Evolutionary conservation across 2,113 vertebrate species (phyloP).

Genomic region (Daphoenositta chrysoptera): DNA sequence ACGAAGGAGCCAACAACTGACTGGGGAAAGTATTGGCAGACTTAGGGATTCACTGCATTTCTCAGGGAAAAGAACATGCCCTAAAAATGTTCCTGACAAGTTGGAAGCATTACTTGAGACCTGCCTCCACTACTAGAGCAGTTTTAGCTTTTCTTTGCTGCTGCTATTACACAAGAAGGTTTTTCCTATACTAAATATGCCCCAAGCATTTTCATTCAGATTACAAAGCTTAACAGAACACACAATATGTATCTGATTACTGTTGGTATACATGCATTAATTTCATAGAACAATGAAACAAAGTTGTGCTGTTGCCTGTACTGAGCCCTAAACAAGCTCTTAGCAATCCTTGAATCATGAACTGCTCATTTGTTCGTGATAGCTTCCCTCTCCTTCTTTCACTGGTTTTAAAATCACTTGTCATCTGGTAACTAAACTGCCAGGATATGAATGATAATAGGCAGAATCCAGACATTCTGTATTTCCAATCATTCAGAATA

Average conservation of each 20-base stretch:
- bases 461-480: neutral
- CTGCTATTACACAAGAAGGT: neutral
- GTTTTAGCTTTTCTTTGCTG: neutral
- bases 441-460: neutral
- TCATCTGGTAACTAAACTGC: neutral
- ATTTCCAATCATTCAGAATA: neutral
- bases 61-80: neutral
- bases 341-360: neutral
- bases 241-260: neutral
- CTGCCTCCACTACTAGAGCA: neutral
- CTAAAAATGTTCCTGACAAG: neutral
- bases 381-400: neutral
- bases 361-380: neutral
- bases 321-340: neutral
- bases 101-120: neutral
- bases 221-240: neutral
- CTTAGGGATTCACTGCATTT: neutral
- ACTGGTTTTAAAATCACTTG: neutral
- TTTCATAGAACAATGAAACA: neutral
- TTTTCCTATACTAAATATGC: neutral
- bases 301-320: neutral
- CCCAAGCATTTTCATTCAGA: neutral
- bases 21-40: neutral
- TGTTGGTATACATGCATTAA: neutral
- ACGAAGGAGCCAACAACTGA: neutral